A percentile compares a stretch with the other conserved stretches of the same genome.
Conservation (phyloP, 2,888 invertebrate species). For the Tinea trinotella region DNA sequence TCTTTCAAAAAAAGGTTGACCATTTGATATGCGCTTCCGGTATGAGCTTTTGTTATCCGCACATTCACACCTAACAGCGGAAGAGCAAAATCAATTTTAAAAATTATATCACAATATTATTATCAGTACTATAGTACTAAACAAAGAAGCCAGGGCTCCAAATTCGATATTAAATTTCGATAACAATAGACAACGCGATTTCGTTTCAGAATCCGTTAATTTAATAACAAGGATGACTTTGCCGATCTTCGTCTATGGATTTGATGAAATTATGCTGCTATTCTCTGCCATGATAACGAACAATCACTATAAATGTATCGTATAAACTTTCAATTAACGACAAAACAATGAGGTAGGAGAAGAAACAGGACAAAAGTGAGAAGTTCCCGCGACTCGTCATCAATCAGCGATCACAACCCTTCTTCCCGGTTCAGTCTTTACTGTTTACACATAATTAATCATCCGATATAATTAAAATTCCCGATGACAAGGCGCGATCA, state of each 20-base stretch:
- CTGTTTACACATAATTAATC: slow-evolving; percentile 67
- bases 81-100: too few relatives aligned
- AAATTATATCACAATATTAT: not conserved
- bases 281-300: slow-evolving; percentile 9
- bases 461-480: slow-evolving; percentile 67
- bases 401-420: slow-evolving; percentile 56
- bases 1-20: too few relatives aligned
- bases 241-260: slow-evolving; percentile 9
- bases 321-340: slow-evolving; percentile 60
- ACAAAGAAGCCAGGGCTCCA: not conserved
- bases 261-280: slow-evolving; percentile 10
- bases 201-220: slow-evolving; percentile 16
- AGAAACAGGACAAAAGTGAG: slow-evolving; percentile 41
- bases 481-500: slow-evolving; percentile 63
- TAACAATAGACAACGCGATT: slow-evolving; percentile 13
- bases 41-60: too few relatives aligned
- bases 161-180: slow-evolving; percentile 2
- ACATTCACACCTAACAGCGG: too few relatives aligned
- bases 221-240: slow-evolving; percentile 15
- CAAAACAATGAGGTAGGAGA: slow-evolving; percentile 51
- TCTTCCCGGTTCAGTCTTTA: slow-evolving; percentile 37
- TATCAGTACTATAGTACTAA: not conserved
- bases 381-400: slow-evolving; percentile 43
- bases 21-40: too few relatives aligned
- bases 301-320: slow-evolving; percentile 16